Conservation (phyloP, 2,888 invertebrate genomes). For the Lasioglossum oenotherae region DNA sequence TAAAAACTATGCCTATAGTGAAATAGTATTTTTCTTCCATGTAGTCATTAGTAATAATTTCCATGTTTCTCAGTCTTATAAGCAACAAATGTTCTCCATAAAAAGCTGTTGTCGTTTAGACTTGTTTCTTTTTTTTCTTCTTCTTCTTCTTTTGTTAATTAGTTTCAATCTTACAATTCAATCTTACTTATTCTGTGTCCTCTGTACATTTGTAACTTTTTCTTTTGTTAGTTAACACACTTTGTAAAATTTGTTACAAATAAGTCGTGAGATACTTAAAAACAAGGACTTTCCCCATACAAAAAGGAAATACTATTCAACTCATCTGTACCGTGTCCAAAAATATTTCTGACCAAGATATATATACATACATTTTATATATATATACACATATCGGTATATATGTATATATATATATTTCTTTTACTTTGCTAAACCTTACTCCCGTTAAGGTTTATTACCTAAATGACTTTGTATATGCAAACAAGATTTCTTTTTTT, state of each 20-base stretch:
- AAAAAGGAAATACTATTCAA: constrained; percentile 58
- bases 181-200: constrained; percentile 40
- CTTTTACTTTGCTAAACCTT: constrained; percentile 58
- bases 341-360: constrained; percentile 47
- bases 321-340: constrained; percentile 42
- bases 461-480: constrained; percentile 51
- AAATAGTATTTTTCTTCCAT: constrained; percentile 54
- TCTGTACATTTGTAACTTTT: constrained; percentile 66
- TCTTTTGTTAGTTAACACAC: constrained; percentile 38
- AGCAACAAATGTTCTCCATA: constrained; percentile 64
- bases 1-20: constrained; percentile 58
- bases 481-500: constrained; percentile 44
- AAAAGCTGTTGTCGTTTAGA: constrained; percentile 61
- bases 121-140: constrained; percentile 23
- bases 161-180: constrained; percentile 30
- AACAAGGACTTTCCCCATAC: constrained; percentile 36
- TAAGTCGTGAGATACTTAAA: constrained; percentile 48
- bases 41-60: constrained; percentile 67
- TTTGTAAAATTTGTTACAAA: constrained; percentile 64
- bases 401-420: neutral
- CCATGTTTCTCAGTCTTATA: constrained; percentile 71
- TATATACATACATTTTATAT: neutral
- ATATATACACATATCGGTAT: constrained; percentile 11
- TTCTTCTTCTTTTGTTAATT: constrained; percentile 27
- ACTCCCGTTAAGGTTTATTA: constrained; percentile 58